Conservation (phyloP, 2,888 invertebrate species). For the Lypha dubia region DNA sequence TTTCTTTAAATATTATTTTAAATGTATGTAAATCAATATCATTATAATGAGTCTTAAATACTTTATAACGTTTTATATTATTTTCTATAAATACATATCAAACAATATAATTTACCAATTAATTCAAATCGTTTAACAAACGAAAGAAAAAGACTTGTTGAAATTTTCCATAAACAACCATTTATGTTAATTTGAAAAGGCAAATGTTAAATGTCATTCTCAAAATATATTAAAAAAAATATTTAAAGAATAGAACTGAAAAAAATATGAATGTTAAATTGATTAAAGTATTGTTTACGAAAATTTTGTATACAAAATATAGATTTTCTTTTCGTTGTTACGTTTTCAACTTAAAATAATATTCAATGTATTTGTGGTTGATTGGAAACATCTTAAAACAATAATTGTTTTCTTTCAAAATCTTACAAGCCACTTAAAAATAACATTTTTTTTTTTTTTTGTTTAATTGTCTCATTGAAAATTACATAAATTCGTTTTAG, state of each 20-base stretch:
- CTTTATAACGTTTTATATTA: slow-evolving; percentile 23
- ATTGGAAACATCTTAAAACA: slow-evolving; percentile 4
- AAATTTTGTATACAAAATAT: slow-evolving; percentile 22
- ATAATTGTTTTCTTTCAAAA: slow-evolving; percentile 6
- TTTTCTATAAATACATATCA: slow-evolving; percentile 29
- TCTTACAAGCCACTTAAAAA: slow-evolving; percentile 40
- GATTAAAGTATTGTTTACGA: slow-evolving; percentile 26
- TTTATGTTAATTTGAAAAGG: slow-evolving; percentile 59
- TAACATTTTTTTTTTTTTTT: too few species aligned
- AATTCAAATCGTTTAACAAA: slow-evolving; percentile 2
- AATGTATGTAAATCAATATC: slow-evolving; percentile 48
- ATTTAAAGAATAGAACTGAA: too few species aligned
- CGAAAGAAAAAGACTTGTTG: background rate
- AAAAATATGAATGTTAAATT: slow-evolving; percentile 38
- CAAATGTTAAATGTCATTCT: slow-evolving; percentile 32
- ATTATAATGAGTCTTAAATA: slow-evolving; percentile 49
- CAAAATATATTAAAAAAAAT: too few species aligned
- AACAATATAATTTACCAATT: slow-evolving; percentile 41
- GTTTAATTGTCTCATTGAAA: slow-evolving; percentile 18
- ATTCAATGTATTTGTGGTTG: background rate
- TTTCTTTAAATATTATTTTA: slow-evolving; percentile 46
- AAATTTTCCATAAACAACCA: slow-evolving; percentile 54
- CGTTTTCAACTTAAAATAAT: background rate
- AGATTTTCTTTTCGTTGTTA: slow-evolving; percentile 10
- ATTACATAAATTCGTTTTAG: background rate